Base-by-base conservation (phyloP, 2,888 invertebrate genomes). In the Drosophila colorata region DNA sequence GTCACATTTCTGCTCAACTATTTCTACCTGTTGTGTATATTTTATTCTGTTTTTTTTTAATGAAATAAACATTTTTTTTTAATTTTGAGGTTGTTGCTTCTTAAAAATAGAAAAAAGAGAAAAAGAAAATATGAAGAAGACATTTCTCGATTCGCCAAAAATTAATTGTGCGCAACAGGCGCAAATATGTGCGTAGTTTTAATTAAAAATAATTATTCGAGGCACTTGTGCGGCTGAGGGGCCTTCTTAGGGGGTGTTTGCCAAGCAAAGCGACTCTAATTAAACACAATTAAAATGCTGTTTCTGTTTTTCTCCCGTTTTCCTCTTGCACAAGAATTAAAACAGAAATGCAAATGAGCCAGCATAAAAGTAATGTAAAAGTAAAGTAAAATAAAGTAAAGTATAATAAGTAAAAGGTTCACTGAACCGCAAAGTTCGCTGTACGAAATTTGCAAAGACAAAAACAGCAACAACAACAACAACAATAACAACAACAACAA, bases 151-250 rank as follows among this genome's bases (percentile, higher is more conserved):
- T 31, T 55, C 60, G 60, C 64, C 48, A 70, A 69, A 74, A 74
- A 77, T 74, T 66, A 67, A 79, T 75, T 80, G 75, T 55, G 70
- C 72, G 68, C 75, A 71, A 61, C 72, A 63, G 59, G 31, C 49
- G 57, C 74, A 75, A 69, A 67, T 70, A 66, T 80, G 67, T 74
- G 75, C 79, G 80, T 74, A 58, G 67, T 74, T 71, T 80, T 85
- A 82, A 87, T 86, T 87, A 85, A 85, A 68, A 68, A 75, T 80
- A 87, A 85, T 86, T 78, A 79, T 74, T 82, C 74, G 51, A 66
- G 68, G 49, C 64, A 66, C 47, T 46, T 59, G 38, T 41, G 25
- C 18, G 11, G 8, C 11, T 43, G 9, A 25, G 11, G 25, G 25
- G 25, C 1, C 25, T 7, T 18, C 11, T 40, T 4, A 1, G 38